Base-by-base conservation (phyloP, 2,797 vertebrate species). In the Platalea minor region DNA sequence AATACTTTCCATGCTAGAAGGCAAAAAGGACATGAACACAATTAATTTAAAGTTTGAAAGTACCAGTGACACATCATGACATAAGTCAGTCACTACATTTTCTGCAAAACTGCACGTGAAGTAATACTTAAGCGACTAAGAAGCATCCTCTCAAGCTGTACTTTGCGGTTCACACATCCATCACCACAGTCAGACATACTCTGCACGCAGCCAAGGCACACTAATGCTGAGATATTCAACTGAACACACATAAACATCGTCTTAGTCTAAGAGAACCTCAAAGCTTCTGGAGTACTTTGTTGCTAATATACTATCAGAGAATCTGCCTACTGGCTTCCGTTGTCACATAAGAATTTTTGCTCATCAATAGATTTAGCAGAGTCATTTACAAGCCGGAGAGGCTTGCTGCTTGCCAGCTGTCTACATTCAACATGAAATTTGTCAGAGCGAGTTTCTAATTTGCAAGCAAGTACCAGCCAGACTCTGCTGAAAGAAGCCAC, bases 31-130 rank as follows among this genome's bases (percentile, higher is more conserved):
- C n/a, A 90, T 0, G 2, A 90, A 72, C 4, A 33, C 7, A 87
- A 33, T 15, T 39, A 45, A 73, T 43, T 54, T 13, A 48, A 48
- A 61, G 28, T 41, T 24, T 78, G 28, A 50, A 88, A 68, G 41
- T 24, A 72, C 23, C 33, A 60, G 54, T 16, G 41, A 78, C 53
- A 68, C 14, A 29, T 17, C 25, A 17, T 10, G 28, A 64, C 7
- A 0, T 16, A 68, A 46, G 10, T 7, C 0, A 0, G n/a, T 50
- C n/a, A 75, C 54, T 19, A 39, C 0, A 1, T 33, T 84, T 86
- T 64, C 48, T 64, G 61, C 37, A 78, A 43, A 68, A 26, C 0
- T 0, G 25, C 19, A 57, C 1, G 19, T 35, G 35, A 84, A 83
- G 19, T 17, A 50, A 24, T 11, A 69, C 29, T 54, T 72, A 9